phyloP scores from a whole-genome alignment of 1,140 invertebrate species.

The Temnothorax nylanderi region DNA sequence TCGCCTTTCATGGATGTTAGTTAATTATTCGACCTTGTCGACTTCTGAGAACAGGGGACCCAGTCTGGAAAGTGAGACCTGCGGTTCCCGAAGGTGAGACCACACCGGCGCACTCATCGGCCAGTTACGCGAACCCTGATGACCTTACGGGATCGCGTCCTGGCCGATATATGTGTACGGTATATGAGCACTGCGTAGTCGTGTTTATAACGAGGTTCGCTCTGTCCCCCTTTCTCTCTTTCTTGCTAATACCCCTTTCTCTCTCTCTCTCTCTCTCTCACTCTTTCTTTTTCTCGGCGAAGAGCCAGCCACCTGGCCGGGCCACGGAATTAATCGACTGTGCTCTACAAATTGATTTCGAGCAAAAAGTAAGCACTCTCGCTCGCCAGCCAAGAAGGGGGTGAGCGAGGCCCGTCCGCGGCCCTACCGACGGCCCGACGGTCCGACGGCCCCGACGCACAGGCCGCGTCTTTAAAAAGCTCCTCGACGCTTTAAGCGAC shows the following conservation, averaged over 20 bases:
- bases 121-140: conserved; percentile 48
- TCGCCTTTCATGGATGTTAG: background rate
- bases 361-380: conserved; percentile 72
- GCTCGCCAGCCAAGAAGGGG: conserved; percentile 25
- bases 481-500: conserved; percentile 56
- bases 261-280: conserved; percentile 13
- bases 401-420: conserved; percentile 18
- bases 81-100: conserved; percentile 35
- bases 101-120: conserved; percentile 43
- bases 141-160: conserved; percentile 54
- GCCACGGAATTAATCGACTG: conserved; percentile 77
- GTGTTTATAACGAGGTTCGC: conserved; percentile 5
- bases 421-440: background rate
- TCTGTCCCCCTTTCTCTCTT: background rate
- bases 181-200: conserved; percentile 14
- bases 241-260: background rate
- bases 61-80: conserved; percentile 21
- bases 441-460: background rate
- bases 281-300: conserved; percentile 5
- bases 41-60: conserved; percentile 29
- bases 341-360: conserved; percentile 79
- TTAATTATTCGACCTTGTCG: background rate
- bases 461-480: conserved; percentile 58
- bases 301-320: conserved; percentile 61
- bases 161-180: conserved; percentile 30